Evolutionary conservation across 2,113 vertebrate genomes (phyloP), one percentile per base, ranked within the genome.

Genomic region (Sebastes schlegelii): DNA sequence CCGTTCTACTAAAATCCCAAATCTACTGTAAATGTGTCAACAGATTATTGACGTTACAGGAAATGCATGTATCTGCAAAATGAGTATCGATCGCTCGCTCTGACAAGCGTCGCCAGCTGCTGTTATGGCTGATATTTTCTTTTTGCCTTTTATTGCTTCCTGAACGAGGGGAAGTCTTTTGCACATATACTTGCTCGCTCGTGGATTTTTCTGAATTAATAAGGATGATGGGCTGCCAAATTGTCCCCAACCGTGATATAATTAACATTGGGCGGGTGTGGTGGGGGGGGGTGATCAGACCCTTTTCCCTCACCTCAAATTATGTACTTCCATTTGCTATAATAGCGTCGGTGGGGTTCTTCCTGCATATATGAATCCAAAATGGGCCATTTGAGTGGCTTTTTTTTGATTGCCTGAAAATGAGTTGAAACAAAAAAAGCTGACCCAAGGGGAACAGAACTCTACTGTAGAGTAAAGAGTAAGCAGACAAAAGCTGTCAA

Each of bases 1-100:
- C 43, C 48, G 51, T 64, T 51, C 65, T 11, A 16, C 16, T 62
- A 45, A 72, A 74, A 70, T 74, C 76, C 62, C 77, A 67, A 84
- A 81, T 72, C 70, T 77, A 82, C 43, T 77, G 43, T 83, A 68
- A 88, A 78, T 19, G 67, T 74, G 81, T 66, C 54, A 82, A 66
- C 57, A 63, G 49, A 77, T 84, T 82, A 89, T 89, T 64, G 88
- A 89, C 82, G 79, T 72, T 58, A 84, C 70, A 78, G 80, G 54
- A 75, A 80, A 82, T 75, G 78, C 61, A 71, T 81, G 60, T 61
- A 80, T 84, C 68, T 86, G 74, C 57, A 82, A 85, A 88, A 92
- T 84, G 34, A 79, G 55, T 80, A 89, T 86, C 16, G 86, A 91
- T 49, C 51, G 3, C 58, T 75, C 0, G 11, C 69, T 58, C 49